These are phyloP conservation scores for Melangyna quadrimaculata DNA, from an alignment of 2,888 invertebrate genomes.

Conservation along the genomic window DNA sequence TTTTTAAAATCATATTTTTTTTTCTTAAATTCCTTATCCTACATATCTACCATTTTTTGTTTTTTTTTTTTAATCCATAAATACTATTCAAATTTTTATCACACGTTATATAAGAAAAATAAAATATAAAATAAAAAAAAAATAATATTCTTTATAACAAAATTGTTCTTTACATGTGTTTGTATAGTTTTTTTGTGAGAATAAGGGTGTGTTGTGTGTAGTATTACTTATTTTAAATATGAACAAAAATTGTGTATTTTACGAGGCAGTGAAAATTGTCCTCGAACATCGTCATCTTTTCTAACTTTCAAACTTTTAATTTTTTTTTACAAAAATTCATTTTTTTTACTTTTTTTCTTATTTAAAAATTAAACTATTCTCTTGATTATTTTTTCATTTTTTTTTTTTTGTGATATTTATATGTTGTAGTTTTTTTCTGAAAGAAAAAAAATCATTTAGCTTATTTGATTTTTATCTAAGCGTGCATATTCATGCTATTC, in stretches of 20 bases:
- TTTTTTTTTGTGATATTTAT: conserved; percentile 48
- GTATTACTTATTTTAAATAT: conserved; percentile 1
- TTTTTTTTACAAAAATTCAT: conserved; percentile 50
- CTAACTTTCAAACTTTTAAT: conserved; percentile 17
- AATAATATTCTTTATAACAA: conserved; percentile 27
- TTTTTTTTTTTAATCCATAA: conserved; percentile 48
- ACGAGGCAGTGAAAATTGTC: conserved; percentile 64
- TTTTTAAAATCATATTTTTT: conserved; percentile 63
- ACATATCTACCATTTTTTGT: conserved; percentile 35
- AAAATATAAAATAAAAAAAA: conserved; percentile 23
- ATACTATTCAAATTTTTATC: conserved; percentile 68
- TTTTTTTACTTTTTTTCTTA: conserved; percentile 5
- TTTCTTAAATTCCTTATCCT: conserved; percentile 50
- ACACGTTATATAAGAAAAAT: conserved; percentile 61
- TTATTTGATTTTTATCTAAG: conserved; percentile 69
- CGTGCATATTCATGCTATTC: conserved; percentile 75
- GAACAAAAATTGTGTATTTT: conserved; percentile 32
- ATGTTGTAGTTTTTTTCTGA: conserved; percentile 62
- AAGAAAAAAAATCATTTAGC: conserved; percentile 57
- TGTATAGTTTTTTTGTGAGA: conserved; percentile 10
- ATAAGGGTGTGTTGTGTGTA: conserved; percentile 11
- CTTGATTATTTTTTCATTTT: conserved; percentile 35
- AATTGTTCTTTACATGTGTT: conserved; percentile 40
- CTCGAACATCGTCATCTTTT: conserved; percentile 35
- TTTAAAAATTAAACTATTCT: conserved; percentile 61